Evolutionary conservation across 2,797 vertebrate species (phyloP).

Genomic region (Leptoclinus maculatus): DNA sequence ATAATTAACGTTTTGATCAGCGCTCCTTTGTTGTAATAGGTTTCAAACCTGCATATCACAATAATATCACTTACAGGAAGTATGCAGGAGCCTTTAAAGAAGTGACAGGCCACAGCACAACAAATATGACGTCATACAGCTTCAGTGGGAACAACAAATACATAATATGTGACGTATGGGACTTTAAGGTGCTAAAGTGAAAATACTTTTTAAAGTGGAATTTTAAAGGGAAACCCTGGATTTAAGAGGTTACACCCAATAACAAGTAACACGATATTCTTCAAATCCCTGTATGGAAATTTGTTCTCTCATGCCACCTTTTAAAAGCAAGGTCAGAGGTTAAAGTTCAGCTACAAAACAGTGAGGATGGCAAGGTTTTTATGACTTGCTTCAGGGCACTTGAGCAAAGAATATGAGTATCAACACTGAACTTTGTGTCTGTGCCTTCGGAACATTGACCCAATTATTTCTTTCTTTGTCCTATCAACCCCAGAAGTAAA

Average conservation of each 20-base stretch:
- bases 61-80: slow-evolving; percentile 1
- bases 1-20: slow-evolving; percentile 59
- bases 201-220: not conserved
- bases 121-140: not conserved
- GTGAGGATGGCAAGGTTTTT: not conserved
- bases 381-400: slow-evolving; percentile 5
- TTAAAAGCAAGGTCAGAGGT: slow-evolving; percentile 28
- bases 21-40: slow-evolving; percentile 24
- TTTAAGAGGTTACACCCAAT: not conserved
- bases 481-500: not conserved
- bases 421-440: not conserved
- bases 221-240: not conserved
- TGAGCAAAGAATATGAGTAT: not conserved
- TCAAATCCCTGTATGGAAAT: not conserved
- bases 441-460: slow-evolving; percentile 8
- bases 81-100: slow-evolving; percentile 7
- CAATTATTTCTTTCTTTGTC: slow-evolving; percentile 2
- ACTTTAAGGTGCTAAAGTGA: not conserved
- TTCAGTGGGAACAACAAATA: not conserved
- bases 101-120: not conserved
- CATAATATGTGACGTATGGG: not conserved
- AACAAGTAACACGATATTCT: slow-evolving; percentile 21
- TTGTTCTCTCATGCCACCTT: not conserved
- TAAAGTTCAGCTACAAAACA: slow-evolving; percentile 21
- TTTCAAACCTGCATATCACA: not conserved